These are phyloP conservation scores for Hypanus sabinus DNA, from an alignment of 2,113 vertebrate genomes.

Conservation along the genomic window DNA sequence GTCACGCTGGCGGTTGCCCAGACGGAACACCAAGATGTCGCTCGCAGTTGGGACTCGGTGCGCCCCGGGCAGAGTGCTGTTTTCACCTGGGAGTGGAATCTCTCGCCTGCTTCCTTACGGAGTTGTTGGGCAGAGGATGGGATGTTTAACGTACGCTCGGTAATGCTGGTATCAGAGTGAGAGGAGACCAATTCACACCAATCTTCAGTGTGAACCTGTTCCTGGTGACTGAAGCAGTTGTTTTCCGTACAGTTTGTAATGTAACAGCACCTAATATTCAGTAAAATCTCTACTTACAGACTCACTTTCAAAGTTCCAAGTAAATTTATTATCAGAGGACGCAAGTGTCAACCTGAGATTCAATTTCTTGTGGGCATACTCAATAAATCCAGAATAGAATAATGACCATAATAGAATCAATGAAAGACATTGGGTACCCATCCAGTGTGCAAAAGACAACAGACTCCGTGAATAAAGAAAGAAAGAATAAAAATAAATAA, in stretches of 20 bases:
- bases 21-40: too few species aligned
- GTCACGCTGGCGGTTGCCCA: too few species aligned
- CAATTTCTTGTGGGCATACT: too few species aligned
- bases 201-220: background rate
- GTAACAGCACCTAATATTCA: background rate
- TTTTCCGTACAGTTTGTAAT: background rate
- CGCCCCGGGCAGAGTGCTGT: background rate
- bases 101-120: background rate
- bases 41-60: background rate
- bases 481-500: too few species aligned
- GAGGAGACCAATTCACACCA: background rate
- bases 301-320: too few species aligned
- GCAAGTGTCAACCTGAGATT: too few species aligned
- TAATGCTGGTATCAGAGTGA: background rate
- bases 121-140: background rate
- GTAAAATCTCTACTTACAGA: background rate
- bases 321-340: too few species aligned
- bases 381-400: too few species aligned
- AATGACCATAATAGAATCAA: too few species aligned
- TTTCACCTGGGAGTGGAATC: background rate
- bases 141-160: background rate
- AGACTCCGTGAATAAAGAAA: too few species aligned
- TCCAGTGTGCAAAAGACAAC: too few species aligned
- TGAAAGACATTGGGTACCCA: too few species aligned
- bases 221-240: background rate